Conservation (phyloP, 1,140 invertebrate genomes). For the Drosophila arawakana region DNA sequence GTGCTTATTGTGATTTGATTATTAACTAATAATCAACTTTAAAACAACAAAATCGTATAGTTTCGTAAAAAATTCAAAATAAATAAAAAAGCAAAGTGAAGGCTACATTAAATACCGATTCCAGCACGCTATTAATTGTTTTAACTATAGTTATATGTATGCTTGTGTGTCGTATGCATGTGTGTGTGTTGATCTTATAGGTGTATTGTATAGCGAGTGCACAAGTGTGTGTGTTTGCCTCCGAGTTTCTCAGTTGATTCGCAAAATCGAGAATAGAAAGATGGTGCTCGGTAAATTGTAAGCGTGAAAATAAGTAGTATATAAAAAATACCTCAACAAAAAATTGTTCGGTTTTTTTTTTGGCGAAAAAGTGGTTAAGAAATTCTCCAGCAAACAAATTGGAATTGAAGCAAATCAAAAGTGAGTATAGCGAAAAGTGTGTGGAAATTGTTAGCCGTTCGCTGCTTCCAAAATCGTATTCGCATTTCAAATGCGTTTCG, state of each 20-base stretch:
- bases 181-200: conserved; percentile 33
- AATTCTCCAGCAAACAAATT: conserved; percentile 23
- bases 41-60: conserved; percentile 23
- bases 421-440: conserved; percentile 51
- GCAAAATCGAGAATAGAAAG: conserved; percentile 78
- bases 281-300: conserved; percentile 66
- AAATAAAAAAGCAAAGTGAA: conserved; percentile 31
- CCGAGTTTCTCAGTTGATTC: conserved; percentile 62
- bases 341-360: conserved; percentile 9
- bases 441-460: conserved; percentile 4
- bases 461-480: conserved; percentile 29
- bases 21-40: conserved; percentile 32
- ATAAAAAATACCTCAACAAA: conserved; percentile 46
- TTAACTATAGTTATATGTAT: conserved; percentile 51
- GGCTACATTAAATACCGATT: conserved; percentile 36
- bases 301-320: conserved; percentile 65
- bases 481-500: conserved; percentile 61
- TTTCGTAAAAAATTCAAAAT: conserved; percentile 26
- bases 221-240: conserved; percentile 37
- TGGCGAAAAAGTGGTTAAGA: conserved; percentile 24
- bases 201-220: conserved; percentile 41
- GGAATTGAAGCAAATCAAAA: conserved; percentile 60
- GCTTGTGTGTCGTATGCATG: conserved; percentile 37
- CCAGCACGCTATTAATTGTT: conserved; percentile 49
- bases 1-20: conserved; percentile 70